These are phyloP conservation scores for Marcusenius ussheri DNA, from an alignment of 2,113 vertebrate genomes.

Conservation along the genomic window DNA sequence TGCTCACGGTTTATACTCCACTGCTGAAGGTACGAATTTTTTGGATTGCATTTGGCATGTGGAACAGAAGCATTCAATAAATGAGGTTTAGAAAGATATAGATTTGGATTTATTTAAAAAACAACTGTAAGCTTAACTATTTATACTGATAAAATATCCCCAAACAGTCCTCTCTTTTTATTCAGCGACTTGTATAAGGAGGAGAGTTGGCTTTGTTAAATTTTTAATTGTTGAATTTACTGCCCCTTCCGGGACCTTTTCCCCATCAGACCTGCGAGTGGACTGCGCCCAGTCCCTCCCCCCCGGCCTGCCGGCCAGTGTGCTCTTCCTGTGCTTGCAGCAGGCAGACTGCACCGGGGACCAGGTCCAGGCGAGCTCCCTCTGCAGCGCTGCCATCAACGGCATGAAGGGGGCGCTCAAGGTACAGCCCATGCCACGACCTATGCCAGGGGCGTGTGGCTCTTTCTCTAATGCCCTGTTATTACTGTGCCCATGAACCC, in stretches of 20 bases:
- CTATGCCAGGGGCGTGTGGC: background rate
- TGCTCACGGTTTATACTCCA: background rate
- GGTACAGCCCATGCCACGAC: constrained; percentile 39
- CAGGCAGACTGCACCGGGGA: constrained; percentile 55
- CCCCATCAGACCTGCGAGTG: constrained; percentile 53
- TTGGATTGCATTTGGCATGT: background rate
- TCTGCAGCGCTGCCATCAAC: constrained; percentile 44
- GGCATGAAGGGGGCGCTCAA: constrained; percentile 65
- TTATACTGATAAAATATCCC: background rate
- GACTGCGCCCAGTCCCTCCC: constrained; percentile 46
- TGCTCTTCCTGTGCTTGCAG: constrained; percentile 65
- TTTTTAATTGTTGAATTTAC: background rate
- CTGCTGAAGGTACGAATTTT: background rate
- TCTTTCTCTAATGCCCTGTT: background rate
- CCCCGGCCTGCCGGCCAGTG: constrained; percentile 54
- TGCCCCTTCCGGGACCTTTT: background rate
- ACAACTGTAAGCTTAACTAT: background rate
- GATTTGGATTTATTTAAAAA: background rate
- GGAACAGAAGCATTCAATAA: background rate
- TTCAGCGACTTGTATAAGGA: background rate
- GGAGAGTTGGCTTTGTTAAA: background rate
- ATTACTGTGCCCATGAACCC: background rate
- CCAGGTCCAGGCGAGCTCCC: constrained; percentile 30
- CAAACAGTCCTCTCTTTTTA: background rate
- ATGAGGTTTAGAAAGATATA: background rate